Evolutionary conservation across 92 coral and sea anemone species (phyloP), one percentile per base, ranked within the genome.

Genomic region (Phenganax subtilis): DNA sequence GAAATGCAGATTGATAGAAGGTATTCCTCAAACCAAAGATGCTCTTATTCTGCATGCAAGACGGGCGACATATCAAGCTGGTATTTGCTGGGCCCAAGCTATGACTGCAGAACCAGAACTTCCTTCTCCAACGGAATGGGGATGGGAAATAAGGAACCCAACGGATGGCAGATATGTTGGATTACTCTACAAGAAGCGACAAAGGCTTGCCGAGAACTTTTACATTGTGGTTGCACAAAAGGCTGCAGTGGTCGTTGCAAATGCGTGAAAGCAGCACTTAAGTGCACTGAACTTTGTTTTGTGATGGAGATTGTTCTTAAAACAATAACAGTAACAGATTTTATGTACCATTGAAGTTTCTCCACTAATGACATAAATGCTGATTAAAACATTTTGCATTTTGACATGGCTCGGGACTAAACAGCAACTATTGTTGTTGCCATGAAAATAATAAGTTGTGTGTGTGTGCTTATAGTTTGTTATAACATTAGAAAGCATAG

Each of bases 201-300:
- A 6, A 25, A 66, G 20, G 77, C 92, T 52, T 89, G 89, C 63
- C 61, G 86, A 31, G 86, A 89, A 59, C 86, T 84, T 44, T 31
- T 89, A 15, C 81, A 68, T 30, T 89, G 92, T 56, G 80, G 85
- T 6, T 89, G 88, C 87, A 89, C 80, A 64, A 89, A 89, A 62
- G 85, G 89, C 8, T 89, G 89, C 76, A 80, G 77, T 54, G 75
- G 77, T 25, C 80, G 72, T 17, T 89, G 89, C 75, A 79, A 86
- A 12, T 88, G 88, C 28, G 78, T 54, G 14, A 80, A 85, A 61
- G 90, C 88, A 56, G 75, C 79, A 61, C 84, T 86, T 28, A 80
- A 71, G 59, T 83, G 81, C 85, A 86, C 89, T 53, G 91, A 89
- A 28, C 89, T 88, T 71, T 88, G 89, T 67, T 17, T 6, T 88